phyloP scores from a whole-genome alignment of 2,797 vertebrate species.

The Alfaro cultratus region DNA sequence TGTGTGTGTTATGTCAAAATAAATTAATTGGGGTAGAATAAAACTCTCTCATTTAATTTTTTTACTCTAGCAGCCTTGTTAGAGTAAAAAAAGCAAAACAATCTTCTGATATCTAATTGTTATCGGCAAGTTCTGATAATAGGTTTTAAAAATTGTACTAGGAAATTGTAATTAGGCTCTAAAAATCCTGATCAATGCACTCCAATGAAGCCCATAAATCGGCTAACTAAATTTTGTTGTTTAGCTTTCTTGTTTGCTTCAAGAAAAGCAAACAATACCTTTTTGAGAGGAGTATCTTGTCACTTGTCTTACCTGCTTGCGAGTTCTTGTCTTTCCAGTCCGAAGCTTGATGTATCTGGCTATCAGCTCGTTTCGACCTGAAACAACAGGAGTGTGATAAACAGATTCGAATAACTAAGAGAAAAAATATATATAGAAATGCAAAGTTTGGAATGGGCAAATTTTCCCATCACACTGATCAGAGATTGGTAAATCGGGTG shows the following conservation, averaged over 20 bases:
- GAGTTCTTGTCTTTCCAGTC: conserved; percentile 98
- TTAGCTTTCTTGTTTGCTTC: not conserved
- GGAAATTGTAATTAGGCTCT: not conserved
- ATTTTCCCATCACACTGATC: not conserved
- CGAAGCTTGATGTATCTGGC: conserved; percentile 99
- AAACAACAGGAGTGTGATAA: conserved; percentile 54
- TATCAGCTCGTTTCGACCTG: conserved; percentile 99
- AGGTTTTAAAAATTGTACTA: not conserved
- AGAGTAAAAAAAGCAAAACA: not conserved
- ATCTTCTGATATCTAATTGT: not conserved
- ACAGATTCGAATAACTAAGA: not conserved
- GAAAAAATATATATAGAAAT: not conserved
- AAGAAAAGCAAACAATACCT: too few species aligned
- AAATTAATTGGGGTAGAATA: not conserved
- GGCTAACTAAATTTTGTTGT: not conserved
- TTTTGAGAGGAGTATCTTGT: not conserved
- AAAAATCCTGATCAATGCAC: not conserved
- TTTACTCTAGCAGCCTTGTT: not conserved
- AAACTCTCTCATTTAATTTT: not conserved
- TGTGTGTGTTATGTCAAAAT: not conserved
- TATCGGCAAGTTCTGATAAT: not conserved
- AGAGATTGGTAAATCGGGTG: not conserved
- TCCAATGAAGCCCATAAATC: not conserved
- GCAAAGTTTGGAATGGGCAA: not conserved
- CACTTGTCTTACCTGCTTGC: conserved; percentile 94